These are phyloP conservation scores for Helleia helle DNA, from an alignment of 2,888 invertebrate species.

Conservation along the genomic window DNA sequence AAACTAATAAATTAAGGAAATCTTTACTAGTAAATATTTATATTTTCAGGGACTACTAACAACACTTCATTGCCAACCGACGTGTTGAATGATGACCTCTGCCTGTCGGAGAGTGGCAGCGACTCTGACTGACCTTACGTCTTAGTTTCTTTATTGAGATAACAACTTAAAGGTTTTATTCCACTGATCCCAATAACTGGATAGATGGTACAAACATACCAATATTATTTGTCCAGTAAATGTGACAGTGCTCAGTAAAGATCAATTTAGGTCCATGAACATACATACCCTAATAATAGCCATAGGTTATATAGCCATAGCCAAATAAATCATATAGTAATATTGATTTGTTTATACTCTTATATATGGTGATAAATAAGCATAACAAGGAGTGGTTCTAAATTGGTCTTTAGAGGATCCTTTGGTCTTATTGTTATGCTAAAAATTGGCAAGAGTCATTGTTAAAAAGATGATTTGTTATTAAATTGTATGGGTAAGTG, in stretches of 20 bases:
- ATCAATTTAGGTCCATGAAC: constrained; percentile 7
- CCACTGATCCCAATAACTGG: not conserved
- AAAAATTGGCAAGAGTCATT: constrained; percentile 4
- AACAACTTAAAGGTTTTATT: not conserved
- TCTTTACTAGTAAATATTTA: no score
- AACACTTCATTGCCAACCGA: constrained; percentile 72
- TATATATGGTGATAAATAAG: not conserved
- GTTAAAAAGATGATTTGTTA: not conserved
- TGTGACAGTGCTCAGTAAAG: not conserved
- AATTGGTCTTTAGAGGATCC: not conserved
- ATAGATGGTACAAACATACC: not conserved
- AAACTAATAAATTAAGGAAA: no score
- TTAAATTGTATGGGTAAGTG: not conserved
- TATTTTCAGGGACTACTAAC: constrained; percentile 31
- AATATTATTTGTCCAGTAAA: not conserved
- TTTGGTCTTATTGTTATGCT: not conserved
- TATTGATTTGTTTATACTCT: not conserved
- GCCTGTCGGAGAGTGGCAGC: constrained; percentile 89
- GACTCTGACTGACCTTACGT: constrained; percentile 78
- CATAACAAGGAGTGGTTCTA: not conserved
- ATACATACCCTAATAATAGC: not conserved
- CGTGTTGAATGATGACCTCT: constrained; percentile 87
- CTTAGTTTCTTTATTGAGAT: constrained; percentile 23
- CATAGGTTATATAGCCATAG: no score
- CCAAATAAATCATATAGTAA: constrained; percentile 2